These are phyloP conservation scores for Beris chalybata DNA, from an alignment of 2,888 invertebrate species.

Conservation along the genomic window DNA sequence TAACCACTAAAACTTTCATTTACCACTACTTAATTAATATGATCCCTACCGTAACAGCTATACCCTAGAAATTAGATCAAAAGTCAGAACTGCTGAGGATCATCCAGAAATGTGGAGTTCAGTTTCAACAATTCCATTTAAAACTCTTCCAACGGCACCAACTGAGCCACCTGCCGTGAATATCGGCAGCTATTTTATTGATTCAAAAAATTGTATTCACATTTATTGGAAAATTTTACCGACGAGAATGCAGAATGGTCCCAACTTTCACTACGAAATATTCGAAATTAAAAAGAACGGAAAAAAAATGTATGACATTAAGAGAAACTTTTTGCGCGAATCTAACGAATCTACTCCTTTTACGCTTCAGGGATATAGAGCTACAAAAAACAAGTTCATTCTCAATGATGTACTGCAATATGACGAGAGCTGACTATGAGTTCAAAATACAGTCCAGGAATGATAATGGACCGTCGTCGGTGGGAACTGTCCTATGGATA, in stretches of 20 bases:
- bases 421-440: constrained; percentile 32
- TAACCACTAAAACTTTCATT: constrained; percentile 40
- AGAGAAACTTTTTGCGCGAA: background rate
- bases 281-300: constrained; percentile 49
- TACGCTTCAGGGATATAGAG: too few species aligned
- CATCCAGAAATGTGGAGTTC: constrained; percentile 70
- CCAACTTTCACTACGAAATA: constrained; percentile 72
- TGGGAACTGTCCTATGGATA: constrained; percentile 1
- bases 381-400: background rate
- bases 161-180: constrained; percentile 69
- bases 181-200: constrained; percentile 73
- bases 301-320: constrained; percentile 39
- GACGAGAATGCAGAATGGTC: constrained; percentile 70
- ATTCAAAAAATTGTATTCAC: constrained; percentile 63
- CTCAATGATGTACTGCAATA: constrained; percentile 2
- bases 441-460: constrained; percentile 62
- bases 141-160: constrained; percentile 62
- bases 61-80: constrained; percentile 71
- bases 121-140: constrained; percentile 62
- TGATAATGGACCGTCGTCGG: constrained; percentile 3
- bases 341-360: background rate
- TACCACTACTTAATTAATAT: too few species aligned
- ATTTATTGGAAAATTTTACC: constrained; percentile 80
- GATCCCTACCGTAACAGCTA: constrained; percentile 55
- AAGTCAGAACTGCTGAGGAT: constrained; percentile 59